Base-by-base conservation (phyloP, 2,797 vertebrate genomes). In the Ispidina picta region DNA sequence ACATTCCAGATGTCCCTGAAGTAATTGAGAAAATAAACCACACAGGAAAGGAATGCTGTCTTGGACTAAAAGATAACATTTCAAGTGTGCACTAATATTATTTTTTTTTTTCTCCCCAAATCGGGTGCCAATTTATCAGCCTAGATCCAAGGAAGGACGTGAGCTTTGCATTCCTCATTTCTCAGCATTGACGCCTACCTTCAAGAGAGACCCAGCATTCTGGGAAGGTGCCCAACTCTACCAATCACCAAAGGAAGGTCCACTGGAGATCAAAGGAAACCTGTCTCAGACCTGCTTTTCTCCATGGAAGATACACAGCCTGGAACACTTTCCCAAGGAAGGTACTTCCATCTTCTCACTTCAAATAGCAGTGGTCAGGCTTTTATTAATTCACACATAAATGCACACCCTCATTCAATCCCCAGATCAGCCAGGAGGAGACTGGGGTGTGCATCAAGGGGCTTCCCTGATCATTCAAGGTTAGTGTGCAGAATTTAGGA, bases 131-230 rank as follows among this genome's bases (percentile, higher is more conserved):
- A 51, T 86, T 83, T 74, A 2, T 83, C 55, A 89, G 48, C 39
- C 28, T 41, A 21, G 29, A 43, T 17, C 60, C 28, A 56, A 46
- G 71, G 59, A 66, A 29, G 25, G 22, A 23, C 2, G 2, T 29
- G 54, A 44, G 14, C 14, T 86, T 77, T 86, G 29, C 35, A 21
- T 33, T 8, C 25, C 59, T 49, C 17, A 13, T 51, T 91, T 81
- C 25, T 8, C 20, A 41, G 9, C 7, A 37, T 4, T 0, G 1
- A 48, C 44, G 17, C 8, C 14, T 60, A 19, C 8, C 14, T 60
- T 73, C 0, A 3, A 31, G 72, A 26, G 51, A 37, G 11, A 41
- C 10, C 6, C 49, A 52, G 7, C 10, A 26, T 5, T 21, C 35
- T 33, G 31, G 44, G 44, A 17, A 23, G 28, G 28, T 41, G 10